phyloP scores from a whole-genome alignment of 1,140 invertebrate species.

The Pseudomyrmex gracilis region DNA sequence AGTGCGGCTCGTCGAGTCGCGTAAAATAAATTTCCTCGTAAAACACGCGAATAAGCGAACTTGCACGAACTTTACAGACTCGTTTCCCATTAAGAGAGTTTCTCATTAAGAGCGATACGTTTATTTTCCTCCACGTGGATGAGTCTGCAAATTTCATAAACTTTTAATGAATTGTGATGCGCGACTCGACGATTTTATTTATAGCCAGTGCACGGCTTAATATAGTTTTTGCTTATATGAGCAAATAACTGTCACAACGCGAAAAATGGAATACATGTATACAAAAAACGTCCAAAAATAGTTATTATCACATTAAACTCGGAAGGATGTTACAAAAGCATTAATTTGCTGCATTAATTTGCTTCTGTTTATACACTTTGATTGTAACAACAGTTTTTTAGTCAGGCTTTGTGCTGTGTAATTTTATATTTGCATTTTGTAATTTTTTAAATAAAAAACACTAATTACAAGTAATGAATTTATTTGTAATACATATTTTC shows the following conservation, averaged over 20 bases:
- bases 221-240: neutral
- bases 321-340: too few species aligned
- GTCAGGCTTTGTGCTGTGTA: too few species aligned
- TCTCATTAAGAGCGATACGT: neutral
- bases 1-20: neutral
- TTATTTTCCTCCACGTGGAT: neutral
- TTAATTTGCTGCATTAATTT: too few species aligned
- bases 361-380: too few species aligned
- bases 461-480: too few species aligned
- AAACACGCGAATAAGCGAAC: neutral
- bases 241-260: constrained; percentile 2
- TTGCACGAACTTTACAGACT: neutral
- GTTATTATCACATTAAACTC: neutral
- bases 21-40: neutral
- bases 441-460: too few species aligned
- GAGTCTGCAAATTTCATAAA: neutral
- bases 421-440: too few species aligned
- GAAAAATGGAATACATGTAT: neutral
- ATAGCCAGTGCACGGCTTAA: neutral
- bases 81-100: neutral
- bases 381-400: too few species aligned
- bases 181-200: neutral
- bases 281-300: neutral
- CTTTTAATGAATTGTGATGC: neutral
- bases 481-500: too few species aligned